Evolutionary conservation across 2,113 vertebrate species (phyloP).

Genomic region (Oenanthe oenanthe): DNA sequence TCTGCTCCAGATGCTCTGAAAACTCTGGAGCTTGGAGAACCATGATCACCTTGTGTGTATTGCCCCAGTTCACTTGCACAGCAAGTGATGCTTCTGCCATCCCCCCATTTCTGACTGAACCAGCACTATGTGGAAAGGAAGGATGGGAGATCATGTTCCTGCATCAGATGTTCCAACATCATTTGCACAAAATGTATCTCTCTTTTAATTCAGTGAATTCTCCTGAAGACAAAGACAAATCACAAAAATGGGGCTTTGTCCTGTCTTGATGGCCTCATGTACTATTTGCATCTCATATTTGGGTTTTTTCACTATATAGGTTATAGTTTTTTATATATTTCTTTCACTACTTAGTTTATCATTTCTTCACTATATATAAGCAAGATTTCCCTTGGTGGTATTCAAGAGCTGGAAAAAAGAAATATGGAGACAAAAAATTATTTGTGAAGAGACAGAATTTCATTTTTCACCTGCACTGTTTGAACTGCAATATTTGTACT

Average conservation of each 20-base stretch:
- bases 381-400: neutral
- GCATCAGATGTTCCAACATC: neutral
- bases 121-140: neutral
- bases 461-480: neutral
- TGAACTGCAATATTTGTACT: neutral
- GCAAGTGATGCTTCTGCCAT: neutral
- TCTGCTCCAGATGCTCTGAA: neutral
- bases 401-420: neutral
- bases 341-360: no score
- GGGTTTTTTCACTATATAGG: neutral
- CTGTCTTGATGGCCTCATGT: neutral
- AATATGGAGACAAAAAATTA: neutral
- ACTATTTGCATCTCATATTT: neutral
- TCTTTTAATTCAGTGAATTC: neutral
- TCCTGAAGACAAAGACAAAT: neutral
- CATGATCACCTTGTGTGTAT: fast-evolving
- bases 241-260: neutral
- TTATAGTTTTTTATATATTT: no score
- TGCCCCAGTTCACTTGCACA: neutral
- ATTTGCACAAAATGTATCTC: neutral
- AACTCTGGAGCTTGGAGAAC: neutral
- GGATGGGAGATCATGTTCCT: neutral
- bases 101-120: neutral
- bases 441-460: neutral
- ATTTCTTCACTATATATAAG: neutral